Percentiles rank a stretch among this genome's conserved stretches.
These are phyloP conservation scores for Craniophora ligustri DNA, from an alignment of 2,888 invertebrate species.

Conservation along the genomic window DNA sequence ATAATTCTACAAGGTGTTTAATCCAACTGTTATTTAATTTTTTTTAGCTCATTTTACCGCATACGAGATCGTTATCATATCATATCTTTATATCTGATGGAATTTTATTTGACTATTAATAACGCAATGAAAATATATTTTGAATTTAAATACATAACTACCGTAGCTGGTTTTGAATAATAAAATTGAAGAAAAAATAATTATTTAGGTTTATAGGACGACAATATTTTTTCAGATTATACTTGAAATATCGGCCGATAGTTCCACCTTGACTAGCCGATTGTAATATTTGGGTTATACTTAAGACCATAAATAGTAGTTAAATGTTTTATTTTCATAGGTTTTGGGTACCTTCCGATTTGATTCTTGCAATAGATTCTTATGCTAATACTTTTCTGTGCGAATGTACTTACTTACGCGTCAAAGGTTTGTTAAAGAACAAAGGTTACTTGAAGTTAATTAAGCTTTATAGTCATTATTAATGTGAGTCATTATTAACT, in stretches of 20 bases:
- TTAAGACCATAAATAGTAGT: background rate
- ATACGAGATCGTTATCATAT: constrained; percentile 36
- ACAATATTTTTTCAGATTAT: too few species aligned
- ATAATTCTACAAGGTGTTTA: constrained; percentile 36
- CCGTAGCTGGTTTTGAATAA: constrained; percentile 8
- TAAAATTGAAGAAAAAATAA: constrained; percentile 20
- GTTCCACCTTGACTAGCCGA: too few species aligned
- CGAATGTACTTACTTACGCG: constrained; percentile 21
- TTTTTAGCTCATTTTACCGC: constrained; percentile 40
- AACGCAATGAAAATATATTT: constrained; percentile 33
- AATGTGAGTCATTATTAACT: constrained; percentile 18
- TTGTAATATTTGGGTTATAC: too few species aligned
- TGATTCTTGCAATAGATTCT: background rate
- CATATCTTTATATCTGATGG: constrained; percentile 31
- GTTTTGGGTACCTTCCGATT: background rate
- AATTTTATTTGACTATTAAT: constrained; percentile 41
- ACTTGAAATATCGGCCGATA: too few species aligned
- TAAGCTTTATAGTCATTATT: constrained; percentile 42
- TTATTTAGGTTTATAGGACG: too few species aligned
- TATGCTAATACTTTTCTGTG: constrained; percentile 20
- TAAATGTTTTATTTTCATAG: too few species aligned
- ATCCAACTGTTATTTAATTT: constrained; percentile 37
- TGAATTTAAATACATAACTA: constrained; percentile 16
- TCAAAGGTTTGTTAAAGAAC: constrained; percentile 26
- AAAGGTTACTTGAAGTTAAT: constrained; percentile 28